phyloP scores from a whole-genome alignment of 2,888 invertebrate species.

The Idaea aversata region DNA sequence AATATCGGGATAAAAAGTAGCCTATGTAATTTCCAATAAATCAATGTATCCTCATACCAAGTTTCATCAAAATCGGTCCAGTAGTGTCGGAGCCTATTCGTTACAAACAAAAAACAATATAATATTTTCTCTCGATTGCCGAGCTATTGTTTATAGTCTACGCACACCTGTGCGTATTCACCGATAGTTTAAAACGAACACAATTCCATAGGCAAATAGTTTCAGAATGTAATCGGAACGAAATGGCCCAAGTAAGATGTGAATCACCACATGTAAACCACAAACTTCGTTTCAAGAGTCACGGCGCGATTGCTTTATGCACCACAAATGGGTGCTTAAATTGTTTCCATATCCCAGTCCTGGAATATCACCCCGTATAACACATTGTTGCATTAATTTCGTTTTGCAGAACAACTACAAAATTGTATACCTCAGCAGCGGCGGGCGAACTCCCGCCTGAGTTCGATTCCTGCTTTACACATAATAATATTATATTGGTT shows the following conservation, averaged over 20 bases:
- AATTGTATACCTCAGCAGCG: background rate
- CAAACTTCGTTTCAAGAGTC: constrained; percentile 57
- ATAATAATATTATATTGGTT: too few relatives aligned
- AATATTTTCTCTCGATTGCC: too few relatives aligned
- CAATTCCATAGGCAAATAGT: background rate
- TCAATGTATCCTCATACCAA: too few relatives aligned
- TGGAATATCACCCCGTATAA: constrained; percentile 6
- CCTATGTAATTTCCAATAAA: too few relatives aligned
- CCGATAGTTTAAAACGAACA: background rate
- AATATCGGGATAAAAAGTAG: too few relatives aligned
- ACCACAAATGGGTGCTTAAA: constrained; percentile 66
- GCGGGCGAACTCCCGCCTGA: too few relatives aligned
- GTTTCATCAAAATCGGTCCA: too few relatives aligned
- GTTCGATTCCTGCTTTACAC: too few relatives aligned
- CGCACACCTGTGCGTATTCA: background rate
- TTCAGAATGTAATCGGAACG: background rate
- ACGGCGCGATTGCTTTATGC: constrained; percentile 49
- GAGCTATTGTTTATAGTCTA: background rate
- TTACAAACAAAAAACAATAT: too few relatives aligned
- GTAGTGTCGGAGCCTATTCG: too few relatives aligned
- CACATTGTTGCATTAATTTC: constrained; percentile 55
- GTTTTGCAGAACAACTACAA: constrained; percentile 6
- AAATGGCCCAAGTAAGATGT: background rate
- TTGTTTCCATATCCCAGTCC: constrained; percentile 51
- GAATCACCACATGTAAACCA: constrained; percentile 27